Evolutionary conservation across 2,797 vertebrate species (phyloP), one percentile per base, ranked within the genome.

Genomic region (Tachyglossus aculeatus): DNA sequence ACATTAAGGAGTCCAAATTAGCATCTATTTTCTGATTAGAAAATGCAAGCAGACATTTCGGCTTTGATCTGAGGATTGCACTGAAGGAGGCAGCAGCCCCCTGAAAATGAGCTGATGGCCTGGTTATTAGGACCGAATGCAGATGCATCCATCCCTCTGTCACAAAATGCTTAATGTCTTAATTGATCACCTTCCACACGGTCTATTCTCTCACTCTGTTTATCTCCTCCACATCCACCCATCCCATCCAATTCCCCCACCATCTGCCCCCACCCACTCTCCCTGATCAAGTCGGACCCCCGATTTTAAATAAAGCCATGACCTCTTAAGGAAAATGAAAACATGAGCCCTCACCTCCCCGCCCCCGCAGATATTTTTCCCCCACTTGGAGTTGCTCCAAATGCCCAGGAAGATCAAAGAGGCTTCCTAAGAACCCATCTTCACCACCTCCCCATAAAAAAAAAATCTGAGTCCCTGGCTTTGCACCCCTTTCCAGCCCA

Each of bases 121-220:
- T 92, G 90, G 92, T 97, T 95, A 96, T 96, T 95, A 91, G 93
- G 91, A 89, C 93, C 90, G 93, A 95, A 96, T 96, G 95, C 94
- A 97, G 94, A 96, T 94, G 94, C 78, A 79, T 89, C 93, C 94
- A 89, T 95, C 93, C 94, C 89, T 95, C 96, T 95, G 94, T 91
- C 93, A 92, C 95, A 95, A 97, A 98, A 96, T 94, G 90, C 95
- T 98, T 99, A 98, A 99, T 97, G 95, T 97, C 96, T 98, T 99
- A 98, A 99, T 95, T 98, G 97, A 94, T 96, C 95, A 94, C 96
- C 96, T 97, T 96, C 94, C 91, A 88, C 90, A 85, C 93, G 88
- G 67, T 80, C 92, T 91, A 68, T 87, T 93, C 89, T 87, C 85
- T 81, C 38, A 64, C 75, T 54, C 80, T 77, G 75, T 88, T 62